Conservation (phyloP, 2,888 invertebrate species). For the Dicyrtomina minuta region DNA sequence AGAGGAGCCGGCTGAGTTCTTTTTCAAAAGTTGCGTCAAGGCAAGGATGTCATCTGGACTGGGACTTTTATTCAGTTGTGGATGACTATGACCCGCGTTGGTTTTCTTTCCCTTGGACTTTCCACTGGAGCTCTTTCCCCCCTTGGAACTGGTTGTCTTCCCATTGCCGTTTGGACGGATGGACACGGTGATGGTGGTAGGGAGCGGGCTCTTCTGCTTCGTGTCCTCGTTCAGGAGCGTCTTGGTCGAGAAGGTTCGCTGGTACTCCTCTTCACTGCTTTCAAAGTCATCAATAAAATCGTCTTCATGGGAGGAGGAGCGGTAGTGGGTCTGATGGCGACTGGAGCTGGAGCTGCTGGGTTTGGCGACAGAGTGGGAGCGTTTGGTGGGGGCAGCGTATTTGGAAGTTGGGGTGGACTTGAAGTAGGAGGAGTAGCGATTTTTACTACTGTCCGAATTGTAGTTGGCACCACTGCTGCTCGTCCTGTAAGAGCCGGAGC, state of each 20-base stretch:
- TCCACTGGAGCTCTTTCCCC: no score
- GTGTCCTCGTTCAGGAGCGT: neutral
- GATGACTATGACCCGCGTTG: no score
- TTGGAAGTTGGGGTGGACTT: constrained; percentile 1
- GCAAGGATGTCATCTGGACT: no score
- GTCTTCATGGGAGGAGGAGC: neutral
- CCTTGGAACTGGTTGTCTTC: neutral
- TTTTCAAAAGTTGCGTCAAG: no score
- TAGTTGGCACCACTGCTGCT: neutral
- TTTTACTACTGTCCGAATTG: neutral
- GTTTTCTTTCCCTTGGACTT: no score
- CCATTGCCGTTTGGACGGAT: neutral
- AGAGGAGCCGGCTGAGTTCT: no score
- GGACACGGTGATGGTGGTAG: neutral
- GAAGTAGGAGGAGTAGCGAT: neutral
- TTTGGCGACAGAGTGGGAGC: neutral
- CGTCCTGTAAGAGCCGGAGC: neutral
- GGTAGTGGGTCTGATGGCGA: neutral
- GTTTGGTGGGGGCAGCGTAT: neutral
- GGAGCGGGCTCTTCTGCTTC: neutral
- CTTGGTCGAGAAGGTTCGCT: neutral
- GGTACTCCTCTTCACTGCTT: neutral
- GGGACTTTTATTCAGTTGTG: no score
- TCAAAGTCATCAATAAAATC: neutral
- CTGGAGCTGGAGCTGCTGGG: neutral